These are phyloP conservation scores for Theristicus caerulescens DNA, from an alignment of 2,113 vertebrate species.

Conservation along the genomic window DNA sequence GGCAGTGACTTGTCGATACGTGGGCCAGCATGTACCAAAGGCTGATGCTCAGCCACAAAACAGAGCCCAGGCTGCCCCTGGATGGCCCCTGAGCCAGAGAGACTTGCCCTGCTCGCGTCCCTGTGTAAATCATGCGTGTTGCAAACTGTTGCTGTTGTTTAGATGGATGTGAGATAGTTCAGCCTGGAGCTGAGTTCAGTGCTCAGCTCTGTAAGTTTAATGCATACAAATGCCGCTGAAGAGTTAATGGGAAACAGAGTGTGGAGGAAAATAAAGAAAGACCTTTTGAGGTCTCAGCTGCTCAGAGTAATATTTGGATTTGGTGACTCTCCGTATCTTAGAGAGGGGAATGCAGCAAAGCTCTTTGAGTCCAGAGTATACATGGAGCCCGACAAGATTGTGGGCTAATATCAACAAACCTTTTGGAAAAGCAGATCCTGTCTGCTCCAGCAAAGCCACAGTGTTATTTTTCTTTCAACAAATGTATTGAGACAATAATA, in stretches of 20 bases:
- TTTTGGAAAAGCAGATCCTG: conserved; percentile 64
- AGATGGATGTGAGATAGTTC: conserved; percentile 33
- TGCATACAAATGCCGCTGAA: not conserved
- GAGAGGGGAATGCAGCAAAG: conserved; percentile 66
- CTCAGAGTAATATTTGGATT: conserved; percentile 63
- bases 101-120: not conserved
- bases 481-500: conserved; percentile 65
- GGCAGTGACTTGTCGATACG: not conserved
- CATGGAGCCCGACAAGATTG: conserved; percentile 51
- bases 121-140: not conserved
- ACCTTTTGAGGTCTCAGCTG: conserved; percentile 60
- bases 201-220: not conserved
- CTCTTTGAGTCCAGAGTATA: conserved; percentile 60
- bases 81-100: not conserved
- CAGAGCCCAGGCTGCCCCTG: not conserved
- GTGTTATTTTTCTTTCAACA: conserved; percentile 69
- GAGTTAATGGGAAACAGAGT: conserved; percentile 56
- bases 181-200: not conserved
- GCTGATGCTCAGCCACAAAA: not conserved
- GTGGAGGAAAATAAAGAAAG: conserved; percentile 35
- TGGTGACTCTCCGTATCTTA: conserved; percentile 62
- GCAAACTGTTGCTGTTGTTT: not conserved
- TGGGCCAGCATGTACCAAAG: not conserved
- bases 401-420: conserved; percentile 69
- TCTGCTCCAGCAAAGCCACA: conserved; percentile 51